Conservation (phyloP, 2,113 vertebrate genomes). For the Heloderma charlesbogerti region DNA sequence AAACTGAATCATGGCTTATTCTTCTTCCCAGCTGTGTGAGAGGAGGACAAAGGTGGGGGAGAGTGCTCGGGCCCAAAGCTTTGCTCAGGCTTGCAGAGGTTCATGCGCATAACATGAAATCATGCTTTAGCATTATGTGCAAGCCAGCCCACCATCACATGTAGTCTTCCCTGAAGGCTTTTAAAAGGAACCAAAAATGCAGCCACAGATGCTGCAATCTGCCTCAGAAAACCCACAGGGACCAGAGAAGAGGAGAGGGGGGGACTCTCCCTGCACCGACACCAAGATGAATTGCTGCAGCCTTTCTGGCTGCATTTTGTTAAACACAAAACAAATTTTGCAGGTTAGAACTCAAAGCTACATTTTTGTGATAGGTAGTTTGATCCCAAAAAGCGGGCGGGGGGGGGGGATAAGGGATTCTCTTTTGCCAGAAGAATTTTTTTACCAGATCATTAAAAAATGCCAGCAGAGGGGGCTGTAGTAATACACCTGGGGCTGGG, state of each 20-base stretch:
- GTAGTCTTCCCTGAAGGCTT: background rate
- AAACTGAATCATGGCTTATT: background rate
- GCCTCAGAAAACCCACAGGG: background rate
- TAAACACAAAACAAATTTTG: background rate
- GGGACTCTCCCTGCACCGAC: background rate
- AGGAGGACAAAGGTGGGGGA: too few relatives aligned
- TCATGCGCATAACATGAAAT: too few relatives aligned
- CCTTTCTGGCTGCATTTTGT: background rate
- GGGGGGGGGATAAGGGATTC: too few relatives aligned
- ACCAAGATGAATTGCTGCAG: background rate
- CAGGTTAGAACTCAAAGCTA: background rate
- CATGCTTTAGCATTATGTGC: background rate
- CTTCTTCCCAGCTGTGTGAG: background rate
- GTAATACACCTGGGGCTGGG: background rate
- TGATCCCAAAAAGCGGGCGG: background rate
- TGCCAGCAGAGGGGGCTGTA: slow-evolving; percentile 26
- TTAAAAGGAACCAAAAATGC: background rate
- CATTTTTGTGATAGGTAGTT: background rate
- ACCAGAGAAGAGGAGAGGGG: background rate
- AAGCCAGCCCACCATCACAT: background rate
- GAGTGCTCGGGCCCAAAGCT: too few relatives aligned
- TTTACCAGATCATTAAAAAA: background rate
- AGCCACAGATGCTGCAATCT: background rate
- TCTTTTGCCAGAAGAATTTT: background rate
- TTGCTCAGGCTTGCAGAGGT: too few relatives aligned